phyloP scores from a whole-genome alignment of 1,140 invertebrate species.

The Diabrotica virgifera region DNA sequence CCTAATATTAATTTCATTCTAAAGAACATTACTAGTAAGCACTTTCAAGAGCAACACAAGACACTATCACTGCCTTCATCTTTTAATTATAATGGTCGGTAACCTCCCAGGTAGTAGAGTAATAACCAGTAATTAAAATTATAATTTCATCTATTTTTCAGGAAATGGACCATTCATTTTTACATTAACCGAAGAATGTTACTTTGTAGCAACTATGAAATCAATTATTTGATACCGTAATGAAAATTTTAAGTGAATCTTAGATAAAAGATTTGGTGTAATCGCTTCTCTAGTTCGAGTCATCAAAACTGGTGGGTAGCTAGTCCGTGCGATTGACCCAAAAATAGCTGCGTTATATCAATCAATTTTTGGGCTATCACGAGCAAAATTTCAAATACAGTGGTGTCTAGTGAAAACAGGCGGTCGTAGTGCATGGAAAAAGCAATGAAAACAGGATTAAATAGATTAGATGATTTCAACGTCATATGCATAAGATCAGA shows the following conservation, averaged over 20 bases:
- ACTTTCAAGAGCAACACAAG: not conserved
- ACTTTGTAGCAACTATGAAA: not conserved
- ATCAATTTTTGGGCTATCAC: too few species aligned
- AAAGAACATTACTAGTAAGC: not conserved
- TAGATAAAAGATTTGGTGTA: not conserved
- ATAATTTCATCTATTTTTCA: not conserved
- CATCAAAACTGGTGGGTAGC: not conserved
- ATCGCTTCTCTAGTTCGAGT: not conserved
- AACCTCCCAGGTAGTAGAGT: not conserved
- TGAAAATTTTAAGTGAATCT: not conserved
- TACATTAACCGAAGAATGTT: slow-evolving; percentile 1
- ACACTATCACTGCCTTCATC: not conserved
- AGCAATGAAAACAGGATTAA: too few species aligned
- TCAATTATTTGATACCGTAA: slow-evolving; percentile 1
- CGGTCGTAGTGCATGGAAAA: too few species aligned
- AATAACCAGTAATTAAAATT: not conserved
- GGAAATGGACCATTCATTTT: not conserved
- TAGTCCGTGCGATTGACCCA: too few species aligned
- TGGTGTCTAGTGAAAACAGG: too few species aligned
- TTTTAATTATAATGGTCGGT: not conserved
- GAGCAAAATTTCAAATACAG: too few species aligned
- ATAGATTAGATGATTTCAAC: too few species aligned
- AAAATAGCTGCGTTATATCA: too few species aligned
- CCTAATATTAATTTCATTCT: not conserved
- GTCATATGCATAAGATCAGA: too few species aligned